phyloP scores from a whole-genome alignment of 2,888 invertebrate species.

The Schizaphis graminum region DNA sequence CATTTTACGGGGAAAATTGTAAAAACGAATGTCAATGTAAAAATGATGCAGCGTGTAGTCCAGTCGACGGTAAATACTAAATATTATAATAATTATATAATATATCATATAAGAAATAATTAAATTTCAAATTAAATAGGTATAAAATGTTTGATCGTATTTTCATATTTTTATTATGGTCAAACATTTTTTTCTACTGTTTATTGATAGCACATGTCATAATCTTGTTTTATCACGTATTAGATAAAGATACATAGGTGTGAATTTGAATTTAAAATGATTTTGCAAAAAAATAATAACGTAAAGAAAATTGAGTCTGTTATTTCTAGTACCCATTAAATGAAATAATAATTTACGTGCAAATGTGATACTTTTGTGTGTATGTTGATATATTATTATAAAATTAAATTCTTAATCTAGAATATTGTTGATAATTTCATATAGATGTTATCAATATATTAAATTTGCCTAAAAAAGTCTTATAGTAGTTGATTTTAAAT shows the following conservation, averaged over 20 bases:
- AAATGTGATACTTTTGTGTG: background rate
- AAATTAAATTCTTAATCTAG: background rate
- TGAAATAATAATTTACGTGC: background rate
- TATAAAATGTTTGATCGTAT: background rate
- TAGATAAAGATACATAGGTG: background rate
- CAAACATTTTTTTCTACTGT: background rate
- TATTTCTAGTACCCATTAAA: background rate
- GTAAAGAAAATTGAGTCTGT: background rate
- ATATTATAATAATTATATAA: background rate
- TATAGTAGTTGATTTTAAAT: background rate
- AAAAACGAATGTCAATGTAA: constrained; percentile 81
- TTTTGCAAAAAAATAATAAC: background rate
- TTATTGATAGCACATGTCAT: background rate
- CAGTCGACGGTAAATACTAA: constrained; percentile 79
- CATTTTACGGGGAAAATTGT: constrained; percentile 87
- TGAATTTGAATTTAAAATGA: background rate
- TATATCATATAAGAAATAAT: background rate
- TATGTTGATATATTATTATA: background rate
- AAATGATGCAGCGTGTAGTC: constrained; percentile 87
- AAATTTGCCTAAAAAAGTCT: background rate
- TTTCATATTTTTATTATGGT: background rate
- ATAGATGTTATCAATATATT: background rate
- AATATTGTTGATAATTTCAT: background rate
- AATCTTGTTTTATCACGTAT: background rate
- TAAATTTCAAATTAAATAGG: background rate